Base-by-base conservation (phyloP, 2,888 invertebrate genomes). In the Theretra japonica region DNA sequence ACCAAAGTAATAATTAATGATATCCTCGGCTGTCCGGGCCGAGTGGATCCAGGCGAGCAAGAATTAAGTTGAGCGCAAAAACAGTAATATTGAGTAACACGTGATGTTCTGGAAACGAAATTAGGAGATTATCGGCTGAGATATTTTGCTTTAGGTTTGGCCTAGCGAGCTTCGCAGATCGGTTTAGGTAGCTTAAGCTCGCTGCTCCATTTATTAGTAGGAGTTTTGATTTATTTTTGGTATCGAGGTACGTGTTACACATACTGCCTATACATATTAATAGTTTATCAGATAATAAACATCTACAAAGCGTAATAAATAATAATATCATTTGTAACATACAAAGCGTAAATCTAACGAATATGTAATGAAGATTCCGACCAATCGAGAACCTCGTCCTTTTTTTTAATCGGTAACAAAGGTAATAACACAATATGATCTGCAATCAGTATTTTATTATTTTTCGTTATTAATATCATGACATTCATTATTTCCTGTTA, bases 1-100 rank as follows among this genome's bases (percentile, higher is more conserved):
- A 48, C 65, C 41, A n/a, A 65, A 65, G 65, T 65, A 70, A 58
- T 70, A 58, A 70, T 70, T 70, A 70, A 70, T 70, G 58, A 58
- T 41, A 19, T 69, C 69, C 23, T 5, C 21, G 58, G n/a, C 4
- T 53, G 1, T 41, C 11, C 69, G 21, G 33, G 58, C 58, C 62
- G 33, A 30, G 62, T 25, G 56, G 56, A 69, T 53, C n/a, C 57
- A 57, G 30, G n/a, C 48, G 41, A 21, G 33, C 6, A 33, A 33
- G 58, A 70, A 70, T 58, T 70, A 56, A 30, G 58, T 25, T 19
- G 30, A 58, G 69, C 56, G 58, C 57, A 70, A 70, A 70, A 70
- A 70, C 58, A 41, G 57, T 69, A 25, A 17, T 30, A 65, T 53
- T 53, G 53, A 53, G 21, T 65, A 65, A 48, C 65, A 48, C 65